Evolutionary conservation across 2,888 invertebrate genomes (phyloP), one percentile per base, ranked within the genome.

Genomic region (Chelonus formosanus): DNA sequence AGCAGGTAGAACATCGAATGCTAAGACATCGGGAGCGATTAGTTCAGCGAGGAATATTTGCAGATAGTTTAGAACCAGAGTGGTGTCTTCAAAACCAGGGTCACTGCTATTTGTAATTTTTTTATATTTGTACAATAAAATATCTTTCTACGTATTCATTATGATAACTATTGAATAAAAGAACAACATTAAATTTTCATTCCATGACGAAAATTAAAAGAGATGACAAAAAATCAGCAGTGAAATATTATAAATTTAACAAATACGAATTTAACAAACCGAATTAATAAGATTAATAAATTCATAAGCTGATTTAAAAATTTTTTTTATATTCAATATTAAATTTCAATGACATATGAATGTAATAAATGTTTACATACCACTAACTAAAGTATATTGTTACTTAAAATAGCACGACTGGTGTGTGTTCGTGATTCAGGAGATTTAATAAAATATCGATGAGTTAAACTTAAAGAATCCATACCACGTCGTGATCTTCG

Each of bases 21-120:
- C 85, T 94, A 52, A 86, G 88, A 64, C 88, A 90, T 65, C 89
- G 94, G n/a, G 90, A 93, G 74, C 88, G 94, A 59, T 84, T 95
- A 57, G 88, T 92, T 0, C 83, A 86, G 63, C 87, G 89, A 76
- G 91, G 91, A 34, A 86, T 94, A 60, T 82, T 87, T n/a, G 89
- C 94, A 0, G 94, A 95, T 74, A 87, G 90, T 8, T 79, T 95
- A 60, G 89, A 94, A 80, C 95, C 95, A 0, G 89, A 93, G 80
- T 95, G 95, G 95, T 95, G 95, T 78, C 85, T 90, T 72, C 93
- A 94, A 78, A 91, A 95, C 82, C 91, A 93, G 81, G 91, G 90
- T 40, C 86, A 88, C 70, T 94, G 94, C 79, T 75, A 80, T 44
- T 62, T 62, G 36, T 55, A 44, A 53, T 44, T 3, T 57, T 7